These are phyloP conservation scores for Falco naumanni DNA, from an alignment of 2,797 vertebrate species.

Conservation along the genomic window DNA sequence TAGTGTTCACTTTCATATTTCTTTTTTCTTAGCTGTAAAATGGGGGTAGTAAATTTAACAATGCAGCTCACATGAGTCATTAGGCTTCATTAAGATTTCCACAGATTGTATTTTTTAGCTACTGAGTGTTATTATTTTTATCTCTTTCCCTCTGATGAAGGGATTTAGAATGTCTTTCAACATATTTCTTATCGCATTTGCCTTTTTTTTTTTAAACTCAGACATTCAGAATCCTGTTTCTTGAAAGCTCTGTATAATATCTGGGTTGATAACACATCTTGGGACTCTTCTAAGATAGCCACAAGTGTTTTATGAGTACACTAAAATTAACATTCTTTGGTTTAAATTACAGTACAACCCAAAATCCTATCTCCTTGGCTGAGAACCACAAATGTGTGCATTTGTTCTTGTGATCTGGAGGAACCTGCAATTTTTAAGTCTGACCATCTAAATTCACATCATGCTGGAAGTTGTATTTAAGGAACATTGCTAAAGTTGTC, in stretches of 20 bases:
- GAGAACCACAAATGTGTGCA: neutral
- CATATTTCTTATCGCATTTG: neutral
- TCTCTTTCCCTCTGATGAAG: constrained; percentile 5
- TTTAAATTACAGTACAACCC: constrained; percentile 3
- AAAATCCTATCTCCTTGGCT: neutral
- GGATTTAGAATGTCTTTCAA: constrained; percentile 23
- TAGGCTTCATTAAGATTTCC: constrained; percentile 47
- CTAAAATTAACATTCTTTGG: neutral
- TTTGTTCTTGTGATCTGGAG: neutral
- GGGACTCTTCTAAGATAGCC: neutral
- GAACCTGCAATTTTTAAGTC: neutral
- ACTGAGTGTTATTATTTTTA: neutral
- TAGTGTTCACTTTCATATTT: neutral
- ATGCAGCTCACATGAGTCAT: constrained; percentile 16
- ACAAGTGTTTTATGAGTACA: neutral
- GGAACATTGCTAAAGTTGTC: neutral
- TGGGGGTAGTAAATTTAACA: constrained; percentile 18
- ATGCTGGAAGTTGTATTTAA: neutral
- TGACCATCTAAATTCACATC: neutral
- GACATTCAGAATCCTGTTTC: neutral
- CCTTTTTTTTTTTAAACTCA: neutral
- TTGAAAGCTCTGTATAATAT: neutral
- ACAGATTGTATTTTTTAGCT: constrained; percentile 23
- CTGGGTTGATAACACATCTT: neutral
- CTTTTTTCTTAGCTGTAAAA: constrained; percentile 18